phyloP scores from a whole-genome alignment of 2,113 vertebrate species.

The Lampris incognitus region DNA sequence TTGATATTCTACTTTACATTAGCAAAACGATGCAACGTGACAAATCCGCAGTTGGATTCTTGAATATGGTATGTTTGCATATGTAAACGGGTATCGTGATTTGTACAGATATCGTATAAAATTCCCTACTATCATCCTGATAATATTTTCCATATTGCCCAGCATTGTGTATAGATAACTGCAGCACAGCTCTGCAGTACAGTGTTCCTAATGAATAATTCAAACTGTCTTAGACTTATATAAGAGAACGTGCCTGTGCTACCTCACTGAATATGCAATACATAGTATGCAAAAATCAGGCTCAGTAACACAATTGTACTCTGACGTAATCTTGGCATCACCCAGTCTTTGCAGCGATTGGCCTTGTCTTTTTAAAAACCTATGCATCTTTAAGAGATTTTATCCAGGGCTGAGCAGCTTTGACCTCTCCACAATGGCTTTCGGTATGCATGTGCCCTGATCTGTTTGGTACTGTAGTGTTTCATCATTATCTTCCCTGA shows the following conservation, averaged over 20 bases:
- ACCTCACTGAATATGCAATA: not conserved
- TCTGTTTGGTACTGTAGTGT: not conserved
- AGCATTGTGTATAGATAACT: not conserved
- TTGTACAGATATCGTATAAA: too few species aligned
- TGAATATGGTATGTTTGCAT: too few species aligned
- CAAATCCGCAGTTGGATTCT: too few species aligned
- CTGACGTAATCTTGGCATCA: not conserved
- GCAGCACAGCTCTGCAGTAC: not conserved
- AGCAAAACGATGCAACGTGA: too few species aligned
- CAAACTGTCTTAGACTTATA: not conserved
- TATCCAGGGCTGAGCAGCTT: not conserved
- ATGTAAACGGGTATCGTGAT: too few species aligned
- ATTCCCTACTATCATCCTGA: too few species aligned
- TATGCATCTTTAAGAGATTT: slow-evolving; percentile 39
- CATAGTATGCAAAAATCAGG: not conserved
- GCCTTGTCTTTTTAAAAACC: slow-evolving; percentile 29
- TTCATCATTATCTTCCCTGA: not conserved
- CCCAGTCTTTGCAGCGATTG: not conserved
- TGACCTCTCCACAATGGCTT: slow-evolving; percentile 11
- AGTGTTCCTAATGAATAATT: not conserved
- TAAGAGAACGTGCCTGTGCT: not conserved
- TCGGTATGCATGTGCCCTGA: not conserved
- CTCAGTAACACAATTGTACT: not conserved
- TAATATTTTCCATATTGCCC: too few species aligned
- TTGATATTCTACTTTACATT: too few species aligned